Evolutionary conservation across 2,888 invertebrate species (phyloP).

Genomic region (Eulithis testata): DNA sequence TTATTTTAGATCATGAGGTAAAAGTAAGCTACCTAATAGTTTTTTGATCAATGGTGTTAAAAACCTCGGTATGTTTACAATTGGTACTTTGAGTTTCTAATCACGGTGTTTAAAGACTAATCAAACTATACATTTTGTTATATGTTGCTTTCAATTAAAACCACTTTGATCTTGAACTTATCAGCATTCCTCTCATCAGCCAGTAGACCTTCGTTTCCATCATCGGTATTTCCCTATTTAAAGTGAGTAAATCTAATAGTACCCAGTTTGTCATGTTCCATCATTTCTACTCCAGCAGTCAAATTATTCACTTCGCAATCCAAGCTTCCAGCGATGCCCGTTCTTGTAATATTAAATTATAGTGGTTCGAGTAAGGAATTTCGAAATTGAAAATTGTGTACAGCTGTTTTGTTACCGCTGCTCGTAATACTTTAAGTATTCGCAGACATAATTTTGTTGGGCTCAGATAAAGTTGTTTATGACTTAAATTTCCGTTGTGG

Average conservation of each 20-base stretch:
- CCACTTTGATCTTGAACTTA: background rate
- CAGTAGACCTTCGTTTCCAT: slow-evolving; percentile 31
- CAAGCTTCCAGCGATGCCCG: slow-evolving; percentile 58
- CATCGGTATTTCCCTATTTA: slow-evolving; percentile 28
- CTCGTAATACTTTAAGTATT: slow-evolving; percentile 36
- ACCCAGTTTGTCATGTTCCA: slow-evolving; percentile 39
- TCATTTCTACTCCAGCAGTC: slow-evolving; percentile 66
- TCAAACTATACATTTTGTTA: too few relatives aligned
- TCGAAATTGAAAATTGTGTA: slow-evolving; percentile 75
- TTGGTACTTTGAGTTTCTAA: too few relatives aligned
- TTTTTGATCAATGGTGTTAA: too few relatives aligned
- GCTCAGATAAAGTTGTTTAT: slow-evolving; percentile 34
- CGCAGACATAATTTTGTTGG: slow-evolving; percentile 35
- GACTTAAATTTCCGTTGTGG: slow-evolving; percentile 23
- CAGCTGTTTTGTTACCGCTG: slow-evolving; percentile 37
- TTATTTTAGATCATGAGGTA: too few relatives aligned
- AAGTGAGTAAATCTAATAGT: slow-evolving; percentile 25
- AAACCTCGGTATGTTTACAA: too few relatives aligned
- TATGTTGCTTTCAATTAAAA: too few relatives aligned
- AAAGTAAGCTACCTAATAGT: too few relatives aligned
- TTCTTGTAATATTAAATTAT: slow-evolving; percentile 81
- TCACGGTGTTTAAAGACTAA: too few relatives aligned
- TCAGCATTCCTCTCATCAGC: background rate
- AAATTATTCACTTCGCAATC: slow-evolving; percentile 82
- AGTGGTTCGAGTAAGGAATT: slow-evolving; percentile 74